Percentiles rank a stretch among this genome's conserved stretches.
Conservation (phyloP, 2,797 vertebrate species). For the Cetoscarus ocellatus region DNA sequence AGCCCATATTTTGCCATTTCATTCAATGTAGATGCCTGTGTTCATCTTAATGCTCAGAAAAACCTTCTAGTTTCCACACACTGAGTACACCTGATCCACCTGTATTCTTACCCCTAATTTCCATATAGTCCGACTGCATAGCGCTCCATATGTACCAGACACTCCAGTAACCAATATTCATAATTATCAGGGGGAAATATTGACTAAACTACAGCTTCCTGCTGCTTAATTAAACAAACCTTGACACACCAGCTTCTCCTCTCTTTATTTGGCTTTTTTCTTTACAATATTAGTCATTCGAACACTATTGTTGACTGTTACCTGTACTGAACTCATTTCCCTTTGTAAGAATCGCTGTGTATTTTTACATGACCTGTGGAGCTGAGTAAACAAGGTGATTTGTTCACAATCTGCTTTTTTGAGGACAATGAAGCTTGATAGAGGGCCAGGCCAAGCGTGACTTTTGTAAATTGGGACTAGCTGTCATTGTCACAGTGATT, state of each 20-base stretch:
- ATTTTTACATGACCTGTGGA: conserved; percentile 19
- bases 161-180: background rate
- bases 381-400: conserved; percentile 67
- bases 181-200: background rate
- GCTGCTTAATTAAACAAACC: background rate
- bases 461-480: conserved; percentile 82
- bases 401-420: conserved; percentile 55
- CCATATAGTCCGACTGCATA: no score
- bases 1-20: no score
- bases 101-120: no score
- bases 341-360: background rate
- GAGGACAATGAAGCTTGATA: conserved; percentile 66
- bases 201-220: background rate
- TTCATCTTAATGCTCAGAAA: no score
- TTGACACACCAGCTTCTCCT: background rate
- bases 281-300: no score
- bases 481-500: conserved; percentile 91
- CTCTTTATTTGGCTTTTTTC: background rate
- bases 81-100: no score
- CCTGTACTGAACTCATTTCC: no score
- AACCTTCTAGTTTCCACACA: no score
- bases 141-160: no score
- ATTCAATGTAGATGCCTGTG: no score
- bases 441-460: conserved; percentile 70
- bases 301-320: no score